Evolutionary conservation across 1,140 invertebrate genomes (phyloP), one percentile per base, ranked within the genome.

Genomic region (Caenorhabditis latens): DNA sequence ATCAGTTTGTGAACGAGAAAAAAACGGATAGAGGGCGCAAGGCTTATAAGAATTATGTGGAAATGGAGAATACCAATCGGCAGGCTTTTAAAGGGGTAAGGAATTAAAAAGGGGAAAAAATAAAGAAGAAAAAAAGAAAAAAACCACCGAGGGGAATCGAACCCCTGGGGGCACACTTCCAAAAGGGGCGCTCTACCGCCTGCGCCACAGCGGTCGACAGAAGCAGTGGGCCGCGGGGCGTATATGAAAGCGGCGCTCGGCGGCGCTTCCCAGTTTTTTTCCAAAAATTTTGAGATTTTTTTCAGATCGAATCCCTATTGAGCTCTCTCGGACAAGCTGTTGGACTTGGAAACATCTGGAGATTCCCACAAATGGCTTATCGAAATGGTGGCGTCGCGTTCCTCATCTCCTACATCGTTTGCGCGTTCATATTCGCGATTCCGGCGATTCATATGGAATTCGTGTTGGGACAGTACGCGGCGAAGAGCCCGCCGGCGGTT

Each of bases 361-460:
- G 97, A 90, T 98, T 98, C 94, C 97, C 97, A 13, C 98, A 97
- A 92, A 93, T 98, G 84, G 97, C 96, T 91, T 97, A 97, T 93
- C 96, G 96, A 92, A 97, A 98, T 93, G 97, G 97, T 67, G 97
- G 97, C 93, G 96, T 96, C 97, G 84, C 84, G 43, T 88, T 88
- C 42, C 53, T 88, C 14, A 85, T 88, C n/a, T 67, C 87, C 5
- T 88, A 88, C 43, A 2, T 88, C 42, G 32, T 67, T 0, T 84
- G 83, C 11, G 87, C 40, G 11, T 16, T 88, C 16, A 5, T 85
- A 13, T 88, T 88, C 24, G 87, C 85, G 1, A 65, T 88, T n/a
- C 87, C 87, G 19, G 65, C 65, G 50, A 63, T 88, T 42, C 86
- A 88, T 61, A 53, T 84, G 43, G 87, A 85, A 46, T 83, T 83